A percentile compares a stretch with the other conserved stretches of the same genome.
These are phyloP conservation scores for Mirza zaza DNA, from an alignment of 2,113 vertebrate species.

Conservation along the genomic window DNA sequence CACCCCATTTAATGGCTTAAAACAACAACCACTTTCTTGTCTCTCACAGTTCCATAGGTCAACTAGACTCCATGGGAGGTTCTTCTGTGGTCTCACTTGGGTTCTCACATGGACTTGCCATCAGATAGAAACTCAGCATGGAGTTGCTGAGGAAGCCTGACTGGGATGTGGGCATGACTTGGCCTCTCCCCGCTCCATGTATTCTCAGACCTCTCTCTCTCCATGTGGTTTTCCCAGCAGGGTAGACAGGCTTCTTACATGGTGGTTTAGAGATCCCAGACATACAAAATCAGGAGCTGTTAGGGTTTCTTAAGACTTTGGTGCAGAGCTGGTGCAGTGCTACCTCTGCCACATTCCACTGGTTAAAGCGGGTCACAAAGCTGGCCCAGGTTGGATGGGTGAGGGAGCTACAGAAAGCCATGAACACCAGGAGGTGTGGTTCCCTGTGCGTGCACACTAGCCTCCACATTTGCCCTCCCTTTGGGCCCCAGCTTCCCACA, in stretches of 20 bases:
- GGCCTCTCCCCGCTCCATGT: neutral
- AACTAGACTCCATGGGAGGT: neutral
- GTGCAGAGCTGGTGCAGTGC: neutral
- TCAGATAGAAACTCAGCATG: neutral
- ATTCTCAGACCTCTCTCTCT: neutral
- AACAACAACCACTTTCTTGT: neutral
- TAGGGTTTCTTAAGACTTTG: neutral
- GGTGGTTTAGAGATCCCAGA: neutral
- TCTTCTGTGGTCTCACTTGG: neutral
- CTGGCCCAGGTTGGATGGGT: neutral
- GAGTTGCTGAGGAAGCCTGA: neutral
- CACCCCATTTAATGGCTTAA: neutral
- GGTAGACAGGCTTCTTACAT: neutral
- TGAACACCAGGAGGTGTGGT: neutral
- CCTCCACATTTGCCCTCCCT: neutral
- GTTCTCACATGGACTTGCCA: fast-evolving
- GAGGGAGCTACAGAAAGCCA: neutral
- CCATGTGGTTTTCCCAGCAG: neutral
- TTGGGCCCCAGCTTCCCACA: neutral
- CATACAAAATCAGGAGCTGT: neutral
- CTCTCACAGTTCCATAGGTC: neutral
- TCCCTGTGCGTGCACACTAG: neutral
- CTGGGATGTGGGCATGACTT: neutral
- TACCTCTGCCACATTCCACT: neutral
- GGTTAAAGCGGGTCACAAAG: neutral